phyloP scores from a whole-genome alignment of 92 coral and sea anemone species.

The Blastomussa wellsi region DNA sequence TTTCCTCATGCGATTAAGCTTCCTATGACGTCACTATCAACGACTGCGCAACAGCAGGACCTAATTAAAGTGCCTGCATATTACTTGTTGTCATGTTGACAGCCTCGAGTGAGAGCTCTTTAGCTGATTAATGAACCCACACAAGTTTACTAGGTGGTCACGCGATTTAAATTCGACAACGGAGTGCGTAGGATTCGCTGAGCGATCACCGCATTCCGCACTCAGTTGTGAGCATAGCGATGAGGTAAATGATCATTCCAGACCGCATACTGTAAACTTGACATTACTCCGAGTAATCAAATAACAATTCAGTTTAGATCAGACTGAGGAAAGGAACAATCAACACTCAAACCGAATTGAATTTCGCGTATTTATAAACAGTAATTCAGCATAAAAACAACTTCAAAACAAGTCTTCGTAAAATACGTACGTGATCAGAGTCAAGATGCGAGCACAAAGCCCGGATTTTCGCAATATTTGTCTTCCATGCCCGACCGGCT shows the following conservation, averaged over 20 bases:
- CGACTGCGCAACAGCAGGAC: neutral
- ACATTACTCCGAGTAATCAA: constrained; percentile 4
- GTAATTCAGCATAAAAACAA: neutral
- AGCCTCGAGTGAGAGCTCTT: constrained; percentile 12
- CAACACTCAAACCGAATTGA: constrained; percentile 7
- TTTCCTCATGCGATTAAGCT: neutral
- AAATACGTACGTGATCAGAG: neutral
- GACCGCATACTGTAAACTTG: constrained; percentile 4
- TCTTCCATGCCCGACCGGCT: constrained; percentile 22
- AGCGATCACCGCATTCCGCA: constrained; percentile 12
- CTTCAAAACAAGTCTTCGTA: neutral
- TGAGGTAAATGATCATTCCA: neutral
- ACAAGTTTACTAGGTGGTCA: constrained; percentile 1
- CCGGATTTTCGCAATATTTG: constrained; percentile 37
- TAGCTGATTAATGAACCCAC: constrained; percentile 1
- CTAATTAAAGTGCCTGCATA: constrained; percentile 5
- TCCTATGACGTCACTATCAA: neutral
- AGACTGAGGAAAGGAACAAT: constrained; percentile 12
- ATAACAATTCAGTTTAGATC: neutral
- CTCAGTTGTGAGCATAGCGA: neutral
- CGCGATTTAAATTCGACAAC: constrained; percentile 17
- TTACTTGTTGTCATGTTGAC: constrained; percentile 19
- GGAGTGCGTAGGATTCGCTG: constrained; percentile 10
- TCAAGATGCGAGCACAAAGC: constrained; percentile 27
- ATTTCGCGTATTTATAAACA: constrained; percentile 19